phyloP scores from a whole-genome alignment of 2,888 invertebrate genomes.

The Ormia ochracea region DNA sequence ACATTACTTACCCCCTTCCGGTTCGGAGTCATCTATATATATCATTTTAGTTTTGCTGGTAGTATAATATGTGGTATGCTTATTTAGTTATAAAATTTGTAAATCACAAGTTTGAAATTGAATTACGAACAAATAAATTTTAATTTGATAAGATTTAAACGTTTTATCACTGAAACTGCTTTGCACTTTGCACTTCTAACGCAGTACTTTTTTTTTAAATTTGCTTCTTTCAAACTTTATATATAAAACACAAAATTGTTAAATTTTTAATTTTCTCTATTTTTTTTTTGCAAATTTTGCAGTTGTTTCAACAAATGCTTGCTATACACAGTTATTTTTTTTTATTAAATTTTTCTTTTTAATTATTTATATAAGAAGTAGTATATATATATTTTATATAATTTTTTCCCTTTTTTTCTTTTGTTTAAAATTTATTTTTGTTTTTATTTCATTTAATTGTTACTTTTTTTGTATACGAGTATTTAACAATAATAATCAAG shows the following conservation, averaged over 20 bases:
- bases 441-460: not conserved
- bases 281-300: not conserved
- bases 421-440: not conserved
- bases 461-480: not conserved
- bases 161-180: not conserved
- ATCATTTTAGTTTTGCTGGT: slow-evolving; percentile 58
- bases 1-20: slow-evolving; percentile 87
- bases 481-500: not conserved
- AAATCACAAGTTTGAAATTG: not conserved
- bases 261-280: not conserved
- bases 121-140: not conserved
- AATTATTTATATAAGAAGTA: not conserved
- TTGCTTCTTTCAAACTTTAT: not conserved
- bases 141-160: slow-evolving; percentile 9
- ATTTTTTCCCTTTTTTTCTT: not conserved
- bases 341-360: not conserved
- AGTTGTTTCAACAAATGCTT: not conserved
- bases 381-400: not conserved
- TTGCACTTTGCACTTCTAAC: slow-evolving; percentile 11
- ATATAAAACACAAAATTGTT: no score
- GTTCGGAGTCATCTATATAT: slow-evolving; percentile 91
- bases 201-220: not conserved
- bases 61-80: no score
- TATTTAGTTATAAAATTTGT: no score
- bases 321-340: not conserved